A percentile compares a stretch with the other conserved stretches of the same genome.
Conservation (phyloP, 2,797 vertebrate genomes). For the Avahi laniger region DNA sequence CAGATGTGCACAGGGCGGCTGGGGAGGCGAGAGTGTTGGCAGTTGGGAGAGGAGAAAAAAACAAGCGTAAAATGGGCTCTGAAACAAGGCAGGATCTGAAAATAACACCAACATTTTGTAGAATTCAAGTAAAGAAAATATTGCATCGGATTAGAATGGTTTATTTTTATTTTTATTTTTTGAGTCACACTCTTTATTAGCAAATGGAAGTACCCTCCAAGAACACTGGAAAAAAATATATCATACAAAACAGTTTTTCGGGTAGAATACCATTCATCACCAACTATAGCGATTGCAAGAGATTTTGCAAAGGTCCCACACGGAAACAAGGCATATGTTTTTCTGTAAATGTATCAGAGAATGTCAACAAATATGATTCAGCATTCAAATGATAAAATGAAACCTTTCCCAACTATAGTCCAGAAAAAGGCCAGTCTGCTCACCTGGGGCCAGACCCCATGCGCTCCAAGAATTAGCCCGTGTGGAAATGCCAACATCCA, state of each 20-base stretch:
- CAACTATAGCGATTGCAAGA: neutral
- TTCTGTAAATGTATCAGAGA: neutral
- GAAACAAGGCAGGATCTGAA: neutral
- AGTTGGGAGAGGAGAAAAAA: neutral
- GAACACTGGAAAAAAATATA: neutral
- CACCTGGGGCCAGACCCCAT: neutral
- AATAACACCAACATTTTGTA: neutral
- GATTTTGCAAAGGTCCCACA: neutral
- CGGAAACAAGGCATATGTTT: neutral
- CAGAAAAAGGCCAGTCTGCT: neutral
- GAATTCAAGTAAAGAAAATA: neutral
- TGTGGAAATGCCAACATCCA: neutral
- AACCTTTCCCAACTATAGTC: neutral
- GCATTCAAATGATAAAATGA: constrained; percentile 11
- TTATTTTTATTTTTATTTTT: neutral
- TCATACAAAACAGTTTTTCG: neutral
- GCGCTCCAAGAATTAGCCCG: neutral
- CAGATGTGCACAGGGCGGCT: neutral
- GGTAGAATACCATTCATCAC: neutral
- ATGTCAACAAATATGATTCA: neutral
- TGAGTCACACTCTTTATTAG: neutral
- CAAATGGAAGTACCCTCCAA: neutral
- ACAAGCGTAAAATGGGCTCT: neutral
- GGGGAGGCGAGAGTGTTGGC: too few relatives aligned
- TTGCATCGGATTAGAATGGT: neutral